Evolutionary conservation across 2,797 vertebrate genomes (phyloP).

Genomic region (Leuciscus waleckii): DNA sequence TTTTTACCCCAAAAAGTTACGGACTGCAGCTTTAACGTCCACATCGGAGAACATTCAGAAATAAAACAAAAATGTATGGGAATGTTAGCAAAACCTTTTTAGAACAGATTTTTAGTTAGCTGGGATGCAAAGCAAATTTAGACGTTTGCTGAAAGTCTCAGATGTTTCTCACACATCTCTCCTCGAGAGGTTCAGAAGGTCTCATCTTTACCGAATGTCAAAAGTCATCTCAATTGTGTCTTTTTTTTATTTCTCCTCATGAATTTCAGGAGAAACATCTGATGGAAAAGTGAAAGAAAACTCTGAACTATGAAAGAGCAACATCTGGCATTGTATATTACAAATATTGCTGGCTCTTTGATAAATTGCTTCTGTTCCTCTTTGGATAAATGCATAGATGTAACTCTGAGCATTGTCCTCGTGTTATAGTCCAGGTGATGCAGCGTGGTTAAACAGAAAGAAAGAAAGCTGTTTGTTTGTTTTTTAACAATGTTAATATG

Average conservation of each 20-base stretch:
- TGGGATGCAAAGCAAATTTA: neutral
- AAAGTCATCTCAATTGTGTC: neutral
- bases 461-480: slow-evolving; percentile 35
- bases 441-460: slow-evolving; percentile 53
- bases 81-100: neutral
- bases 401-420: neutral
- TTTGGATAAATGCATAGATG: neutral
- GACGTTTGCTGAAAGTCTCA: neutral
- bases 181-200: neutral
- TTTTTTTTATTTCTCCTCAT: neutral
- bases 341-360: neutral
- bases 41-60: neutral
- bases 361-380: neutral
- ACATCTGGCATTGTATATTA: neutral
- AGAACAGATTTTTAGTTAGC: neutral
- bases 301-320: slow-evolving; percentile 14
- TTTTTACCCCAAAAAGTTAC: too few relatives aligned
- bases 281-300: neutral
- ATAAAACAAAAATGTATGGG: neutral
- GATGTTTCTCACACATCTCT: neutral
- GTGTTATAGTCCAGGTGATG: neutral
- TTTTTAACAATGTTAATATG: slow-evolving; percentile 74
- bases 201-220: neutral
- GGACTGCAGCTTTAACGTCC: neutral
- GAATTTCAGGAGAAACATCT: neutral